phyloP scores from a whole-genome alignment of 2,888 invertebrate genomes.

The Steromphala cineraria region DNA sequence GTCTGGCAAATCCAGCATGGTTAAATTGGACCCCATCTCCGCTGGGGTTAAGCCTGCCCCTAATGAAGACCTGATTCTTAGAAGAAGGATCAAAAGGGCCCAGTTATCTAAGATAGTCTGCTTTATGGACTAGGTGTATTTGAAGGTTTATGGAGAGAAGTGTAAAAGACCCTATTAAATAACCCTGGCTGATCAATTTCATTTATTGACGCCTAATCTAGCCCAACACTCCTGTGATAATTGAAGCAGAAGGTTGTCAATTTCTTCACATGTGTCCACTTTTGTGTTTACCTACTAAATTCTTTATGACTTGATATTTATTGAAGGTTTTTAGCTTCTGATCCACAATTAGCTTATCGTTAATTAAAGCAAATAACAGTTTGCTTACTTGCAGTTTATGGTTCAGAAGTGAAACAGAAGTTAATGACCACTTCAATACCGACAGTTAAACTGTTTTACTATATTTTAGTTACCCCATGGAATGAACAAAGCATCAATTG shows the following conservation, averaged over 20 bases:
- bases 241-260: not conserved
- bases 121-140: slow-evolving; percentile 6
- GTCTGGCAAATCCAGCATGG: not conserved
- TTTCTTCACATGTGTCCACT: not conserved
- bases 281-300: not conserved
- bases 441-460: too few species aligned
- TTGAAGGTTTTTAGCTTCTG: not conserved
- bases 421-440: too few species aligned
- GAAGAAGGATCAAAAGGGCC: not conserved
- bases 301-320: not conserved
- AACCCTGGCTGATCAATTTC: not conserved
- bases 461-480: too few species aligned
- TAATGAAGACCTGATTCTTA: not conserved
- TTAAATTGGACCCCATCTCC: not conserved
- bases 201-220: not conserved
- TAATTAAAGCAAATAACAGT: not conserved
- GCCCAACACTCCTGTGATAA: not conserved
- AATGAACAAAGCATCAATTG: too few species aligned
- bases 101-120: slow-evolving; percentile 7
- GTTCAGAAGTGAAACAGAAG: too few species aligned
- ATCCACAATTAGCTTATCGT: too few species aligned
- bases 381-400: too few species aligned
- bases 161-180: not conserved
- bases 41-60: not conserved
- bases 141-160: slow-evolving; percentile 3